Evolutionary conservation across 2,797 vertebrate species (phyloP).

Genomic region (Notoglanidium macrostoma): DNA sequence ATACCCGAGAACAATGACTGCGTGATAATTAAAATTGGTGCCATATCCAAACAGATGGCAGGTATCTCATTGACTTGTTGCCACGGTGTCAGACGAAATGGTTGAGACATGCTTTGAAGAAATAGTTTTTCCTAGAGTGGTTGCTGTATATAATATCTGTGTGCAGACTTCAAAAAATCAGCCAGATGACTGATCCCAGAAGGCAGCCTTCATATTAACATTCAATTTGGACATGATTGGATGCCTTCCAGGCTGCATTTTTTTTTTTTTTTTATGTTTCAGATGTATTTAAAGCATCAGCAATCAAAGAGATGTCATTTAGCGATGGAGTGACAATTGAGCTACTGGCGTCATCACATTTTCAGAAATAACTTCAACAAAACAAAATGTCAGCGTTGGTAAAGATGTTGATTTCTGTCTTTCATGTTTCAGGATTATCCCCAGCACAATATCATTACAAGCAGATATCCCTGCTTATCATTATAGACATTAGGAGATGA

Average conservation of each 20-base stretch:
- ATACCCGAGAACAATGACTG: neutral
- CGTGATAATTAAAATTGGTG: neutral
- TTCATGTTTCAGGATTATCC: neutral
- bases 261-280: neutral
- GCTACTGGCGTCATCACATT: neutral
- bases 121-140: neutral
- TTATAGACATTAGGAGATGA: neutral
- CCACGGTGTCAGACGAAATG: neutral
- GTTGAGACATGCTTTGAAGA: neutral
- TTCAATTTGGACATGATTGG: neutral
- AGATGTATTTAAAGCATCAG: neutral
- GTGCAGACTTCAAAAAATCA: neutral
- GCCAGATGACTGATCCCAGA: constrained; percentile 1
- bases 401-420: neutral
- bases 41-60: neutral
- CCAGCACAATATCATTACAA: too few species aligned
- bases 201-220: neutral
- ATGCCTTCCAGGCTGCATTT: neutral
- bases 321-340: neutral
- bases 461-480: neutral
- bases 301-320: neutral
- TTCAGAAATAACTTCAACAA: neutral
- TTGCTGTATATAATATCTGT: neutral
- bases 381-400: neutral
- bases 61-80: neutral